Percentiles rank a stretch among this genome's conserved stretches.
Conservation (phyloP, 2,797 vertebrate species). For the Heterohyrax brucei region DNA sequence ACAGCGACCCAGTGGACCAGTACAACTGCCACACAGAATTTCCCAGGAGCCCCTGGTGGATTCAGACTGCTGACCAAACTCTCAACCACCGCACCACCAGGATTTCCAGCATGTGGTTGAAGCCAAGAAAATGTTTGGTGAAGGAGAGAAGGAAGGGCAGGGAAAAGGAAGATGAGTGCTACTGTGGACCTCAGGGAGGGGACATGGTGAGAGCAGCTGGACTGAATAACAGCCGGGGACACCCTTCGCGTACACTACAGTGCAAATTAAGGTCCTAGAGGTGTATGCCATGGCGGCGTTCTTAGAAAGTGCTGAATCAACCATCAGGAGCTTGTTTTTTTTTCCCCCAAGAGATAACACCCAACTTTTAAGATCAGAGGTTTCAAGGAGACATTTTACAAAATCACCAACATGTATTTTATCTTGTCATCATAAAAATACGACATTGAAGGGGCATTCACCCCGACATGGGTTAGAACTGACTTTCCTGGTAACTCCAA, state of each 20-base stretch:
- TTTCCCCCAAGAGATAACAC: slow-evolving; percentile 20
- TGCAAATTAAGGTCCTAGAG: background rate
- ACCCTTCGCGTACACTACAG: background rate
- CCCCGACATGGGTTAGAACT: background rate
- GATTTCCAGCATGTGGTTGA: background rate
- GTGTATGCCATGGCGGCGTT: background rate
- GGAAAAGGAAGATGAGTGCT: background rate
- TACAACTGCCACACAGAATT: too few species aligned
- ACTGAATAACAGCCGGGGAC: too few species aligned
- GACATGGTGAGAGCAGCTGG: background rate
- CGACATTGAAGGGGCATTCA: too few species aligned
- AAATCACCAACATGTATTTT: background rate
- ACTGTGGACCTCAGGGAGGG: background rate
- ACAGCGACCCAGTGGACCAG: too few species aligned
- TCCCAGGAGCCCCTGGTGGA: too few species aligned
- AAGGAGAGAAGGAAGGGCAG: background rate
- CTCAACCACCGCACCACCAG: too few species aligned
- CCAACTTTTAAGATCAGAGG: background rate
- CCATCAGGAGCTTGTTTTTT: background rate
- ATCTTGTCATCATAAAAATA: background rate
- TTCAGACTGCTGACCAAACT: too few species aligned
- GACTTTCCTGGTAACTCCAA: background rate
- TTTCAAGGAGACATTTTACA: background rate
- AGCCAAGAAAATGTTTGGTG: background rate
- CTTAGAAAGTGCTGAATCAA: background rate